phyloP scores from a whole-genome alignment of 2,113 vertebrate genomes.

The Pterocles burchelli region DNA sequence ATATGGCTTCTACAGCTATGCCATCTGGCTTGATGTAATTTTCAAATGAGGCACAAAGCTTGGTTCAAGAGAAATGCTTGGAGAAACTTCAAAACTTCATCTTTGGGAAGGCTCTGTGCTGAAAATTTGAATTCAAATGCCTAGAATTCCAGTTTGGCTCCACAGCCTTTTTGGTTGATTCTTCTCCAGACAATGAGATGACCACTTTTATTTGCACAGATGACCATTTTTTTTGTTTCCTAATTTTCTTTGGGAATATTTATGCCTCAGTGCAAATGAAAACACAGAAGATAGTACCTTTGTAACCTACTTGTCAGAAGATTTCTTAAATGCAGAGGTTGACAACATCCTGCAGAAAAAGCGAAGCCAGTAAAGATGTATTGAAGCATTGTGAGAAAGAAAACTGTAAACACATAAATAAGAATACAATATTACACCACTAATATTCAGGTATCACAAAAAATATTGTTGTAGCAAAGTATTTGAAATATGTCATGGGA shows the following conservation, averaged over 20 bases:
- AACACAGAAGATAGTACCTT: not conserved
- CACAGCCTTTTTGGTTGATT: not conserved
- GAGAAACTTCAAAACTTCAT: slow-evolving; percentile 11
- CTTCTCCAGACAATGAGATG: not conserved
- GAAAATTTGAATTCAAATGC: not conserved
- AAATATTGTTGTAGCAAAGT: not conserved
- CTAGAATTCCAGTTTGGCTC: not conserved
- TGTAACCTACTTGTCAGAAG: not conserved
- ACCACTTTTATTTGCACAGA: not conserved
- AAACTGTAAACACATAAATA: not conserved
- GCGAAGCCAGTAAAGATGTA: not conserved
- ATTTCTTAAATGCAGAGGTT: not conserved
- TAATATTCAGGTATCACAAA: not conserved
- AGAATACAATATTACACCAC: not conserved
- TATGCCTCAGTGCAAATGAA: not conserved
- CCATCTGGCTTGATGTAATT: slow-evolving; percentile 33
- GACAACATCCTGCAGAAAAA: not conserved
- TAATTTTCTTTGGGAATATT: not conserved
- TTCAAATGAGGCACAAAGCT: slow-evolving; percentile 31
- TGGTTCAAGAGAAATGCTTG: slow-evolving; percentile 4
- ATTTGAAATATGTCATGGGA: not conserved
- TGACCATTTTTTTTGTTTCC: not conserved
- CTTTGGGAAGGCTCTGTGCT: not conserved
- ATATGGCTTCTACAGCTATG: not conserved
- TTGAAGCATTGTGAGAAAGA: not conserved